A percentile compares a stretch with the other conserved stretches of the same genome.
Conservation (phyloP, 30 jellyfish, hydroid and myxozoan genomes). For the Sanderia malayensis region DNA sequence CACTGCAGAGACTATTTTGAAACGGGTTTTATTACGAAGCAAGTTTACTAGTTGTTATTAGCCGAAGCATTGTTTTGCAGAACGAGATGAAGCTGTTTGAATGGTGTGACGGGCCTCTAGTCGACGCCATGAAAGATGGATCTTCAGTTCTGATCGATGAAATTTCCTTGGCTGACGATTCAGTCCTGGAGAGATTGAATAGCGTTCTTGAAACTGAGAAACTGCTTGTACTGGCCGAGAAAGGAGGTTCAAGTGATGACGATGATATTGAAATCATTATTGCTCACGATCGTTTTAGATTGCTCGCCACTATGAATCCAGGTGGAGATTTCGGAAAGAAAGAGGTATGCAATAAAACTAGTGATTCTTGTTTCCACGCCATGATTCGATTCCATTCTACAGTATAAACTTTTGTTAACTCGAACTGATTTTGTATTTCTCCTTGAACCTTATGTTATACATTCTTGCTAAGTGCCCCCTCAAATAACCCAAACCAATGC, state of each 20-base stretch:
- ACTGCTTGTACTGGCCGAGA: slow-evolving; percentile 82
- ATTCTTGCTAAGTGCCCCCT: too few relatives aligned
- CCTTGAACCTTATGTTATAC: too few relatives aligned
- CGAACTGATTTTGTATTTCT: too few relatives aligned
- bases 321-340: slow-evolving; percentile 98
- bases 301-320: slow-evolving; percentile 98
- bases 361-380: too few relatives aligned
- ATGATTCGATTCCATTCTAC: too few relatives aligned
- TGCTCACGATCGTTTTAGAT: slow-evolving; percentile 69
- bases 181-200: slow-evolving; percentile 93
- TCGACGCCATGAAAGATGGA: slow-evolving; percentile 89
- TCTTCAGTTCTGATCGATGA: slow-evolving; percentile 86
- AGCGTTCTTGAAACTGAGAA: slow-evolving; percentile 87
- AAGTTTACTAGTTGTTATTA: background rate
- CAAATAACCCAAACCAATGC: too few relatives aligned
- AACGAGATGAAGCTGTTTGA: slow-evolving; percentile 75
- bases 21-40: background rate
- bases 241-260: slow-evolving; percentile 63
- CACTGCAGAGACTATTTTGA: too few relatives aligned
- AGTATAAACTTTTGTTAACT: too few relatives aligned
- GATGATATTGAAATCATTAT: slow-evolving; percentile 63
- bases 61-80: background rate
- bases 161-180: slow-evolving; percentile 97
- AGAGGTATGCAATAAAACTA: too few relatives aligned
- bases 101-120: slow-evolving; percentile 98